phyloP scores from a whole-genome alignment of 23 tunicate species.

The Styela clava region DNA sequence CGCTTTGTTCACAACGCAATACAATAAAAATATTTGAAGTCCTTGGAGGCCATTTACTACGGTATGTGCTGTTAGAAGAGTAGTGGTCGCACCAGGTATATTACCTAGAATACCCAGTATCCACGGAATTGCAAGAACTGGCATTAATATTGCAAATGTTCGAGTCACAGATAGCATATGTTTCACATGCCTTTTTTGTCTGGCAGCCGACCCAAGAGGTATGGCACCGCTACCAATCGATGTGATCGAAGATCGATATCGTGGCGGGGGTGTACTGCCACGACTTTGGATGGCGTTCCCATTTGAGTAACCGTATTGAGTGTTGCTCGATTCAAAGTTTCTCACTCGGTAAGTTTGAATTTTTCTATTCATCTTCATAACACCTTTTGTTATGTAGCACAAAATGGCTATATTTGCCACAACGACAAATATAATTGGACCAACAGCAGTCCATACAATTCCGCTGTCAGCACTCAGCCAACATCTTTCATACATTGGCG shows the following conservation, averaged over 20 bases:
- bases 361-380: conserved; percentile 8
- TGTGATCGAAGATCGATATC: background rate
- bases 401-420: conserved; percentile 1
- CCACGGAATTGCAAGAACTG: conserved; percentile 25
- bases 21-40: conserved; percentile 1
- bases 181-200: background rate
- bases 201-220: background rate
- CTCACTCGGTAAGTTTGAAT: background rate
- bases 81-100: background rate
- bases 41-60: conserved; percentile 27
- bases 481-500: background rate
- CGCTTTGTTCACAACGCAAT: conserved; percentile 10
- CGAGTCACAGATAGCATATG: conserved; percentile 6
- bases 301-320: background rate
- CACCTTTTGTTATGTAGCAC: conserved; percentile 3
- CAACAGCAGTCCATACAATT: conserved; percentile 26
- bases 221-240: background rate
- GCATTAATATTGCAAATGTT: conserved; percentile 18
- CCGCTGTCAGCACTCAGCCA: conserved; percentile 21
- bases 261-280: background rate
- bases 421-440: conserved; percentile 1
- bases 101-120: conserved; percentile 15
- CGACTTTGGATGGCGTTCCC: background rate
- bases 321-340: conserved; percentile 8
- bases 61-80: conserved; percentile 7